Percentiles rank a stretch among this genome's conserved stretches.
These are phyloP conservation scores for Zoanthus sansibaricus DNA, from an alignment of 92 coral and sea anemone species.

Conservation along the genomic window DNA sequence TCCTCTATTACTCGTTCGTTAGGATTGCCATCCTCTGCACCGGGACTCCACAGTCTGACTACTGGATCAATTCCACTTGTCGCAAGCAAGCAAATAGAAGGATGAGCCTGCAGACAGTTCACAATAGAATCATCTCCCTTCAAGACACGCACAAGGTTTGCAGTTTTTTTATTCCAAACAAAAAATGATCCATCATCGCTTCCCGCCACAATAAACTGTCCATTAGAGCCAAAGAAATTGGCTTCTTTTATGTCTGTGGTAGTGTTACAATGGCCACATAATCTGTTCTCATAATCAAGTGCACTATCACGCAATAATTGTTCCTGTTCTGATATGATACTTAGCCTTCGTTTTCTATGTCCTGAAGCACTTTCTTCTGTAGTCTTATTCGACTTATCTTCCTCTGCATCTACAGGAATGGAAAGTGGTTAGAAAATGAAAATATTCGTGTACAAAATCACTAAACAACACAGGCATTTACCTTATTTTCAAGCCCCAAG, in stretches of 20 bases:
- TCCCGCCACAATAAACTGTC: conserved; percentile 97
- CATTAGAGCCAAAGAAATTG: conserved; percentile 94
- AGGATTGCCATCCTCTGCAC: conserved; percentile 69
- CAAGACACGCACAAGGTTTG: conserved; percentile 89
- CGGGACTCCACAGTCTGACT: conserved; percentile 94
- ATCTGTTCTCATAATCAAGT: conserved; percentile 82
- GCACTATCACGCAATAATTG: conserved; percentile 74
- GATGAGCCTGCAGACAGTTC: conserved; percentile 98
- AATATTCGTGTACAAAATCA: too few species aligned
- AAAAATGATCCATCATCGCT: conserved; percentile 99
- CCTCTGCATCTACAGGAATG: conserved; percentile 53
- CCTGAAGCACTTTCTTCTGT: conserved; percentile 52
- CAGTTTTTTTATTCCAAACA: conserved; percentile 90
- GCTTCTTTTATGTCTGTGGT: conserved; percentile 99
- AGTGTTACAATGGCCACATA: conserved; percentile 99
- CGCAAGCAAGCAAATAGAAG: conserved; percentile 90
- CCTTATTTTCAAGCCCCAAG: too few species aligned
- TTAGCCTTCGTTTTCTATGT: conserved; percentile 77
- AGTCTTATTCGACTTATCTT: conserved; percentile 38
- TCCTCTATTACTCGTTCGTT: conserved; percentile 80
- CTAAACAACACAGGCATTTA: too few species aligned
- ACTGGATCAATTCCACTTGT: conserved; percentile 99
- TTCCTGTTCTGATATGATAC: conserved; percentile 87
- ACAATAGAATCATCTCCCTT: conserved; percentile 99
- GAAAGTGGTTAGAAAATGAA: too few species aligned